A percentile compares a stretch with the other conserved stretches of the same genome.
These are phyloP conservation scores for Rhagologus leucostigma DNA, from an alignment of 2,113 vertebrate genomes.

Conservation along the genomic window DNA sequence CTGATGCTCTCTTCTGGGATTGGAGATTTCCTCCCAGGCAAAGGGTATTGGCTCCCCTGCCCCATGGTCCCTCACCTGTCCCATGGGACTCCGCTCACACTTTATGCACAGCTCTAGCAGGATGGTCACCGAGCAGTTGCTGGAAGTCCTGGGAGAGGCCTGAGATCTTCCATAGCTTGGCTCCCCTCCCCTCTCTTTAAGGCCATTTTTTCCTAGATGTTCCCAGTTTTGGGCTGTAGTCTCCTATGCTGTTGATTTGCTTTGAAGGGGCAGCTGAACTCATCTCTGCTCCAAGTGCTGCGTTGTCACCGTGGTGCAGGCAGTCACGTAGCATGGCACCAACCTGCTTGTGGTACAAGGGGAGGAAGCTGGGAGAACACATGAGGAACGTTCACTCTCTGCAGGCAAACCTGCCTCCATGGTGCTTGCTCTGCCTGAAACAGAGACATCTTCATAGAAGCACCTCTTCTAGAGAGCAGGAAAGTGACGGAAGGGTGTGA, in stretches of 20 bases:
- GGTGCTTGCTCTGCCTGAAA: background rate
- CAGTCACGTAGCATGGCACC: rapidly evolving
- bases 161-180: background rate
- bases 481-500: rapidly evolving
- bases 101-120: background rate
- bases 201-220: background rate
- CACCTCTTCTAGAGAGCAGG: background rate
- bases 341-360: background rate
- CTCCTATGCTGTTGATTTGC: background rate
- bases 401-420: background rate
- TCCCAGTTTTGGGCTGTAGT: background rate
- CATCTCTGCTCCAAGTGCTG: rapidly evolving
- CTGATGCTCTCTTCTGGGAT: background rate
- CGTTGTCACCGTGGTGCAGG: rapidly evolving
- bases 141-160: background rate
- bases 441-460: rapidly evolving
- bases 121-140: rapidly evolving
- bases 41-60: background rate
- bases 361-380: background rate
- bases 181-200: background rate
- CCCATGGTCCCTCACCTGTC: background rate
- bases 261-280: background rate
- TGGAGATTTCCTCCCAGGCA: background rate
- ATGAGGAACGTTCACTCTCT: background rate
- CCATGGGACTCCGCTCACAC: rapidly evolving